Percentiles rank a stretch among this genome's conserved stretches.
Evolutionary conservation across 2,888 invertebrate genomes (phyloP).

Genomic region (Lasioglossum zephyrum): DNA sequence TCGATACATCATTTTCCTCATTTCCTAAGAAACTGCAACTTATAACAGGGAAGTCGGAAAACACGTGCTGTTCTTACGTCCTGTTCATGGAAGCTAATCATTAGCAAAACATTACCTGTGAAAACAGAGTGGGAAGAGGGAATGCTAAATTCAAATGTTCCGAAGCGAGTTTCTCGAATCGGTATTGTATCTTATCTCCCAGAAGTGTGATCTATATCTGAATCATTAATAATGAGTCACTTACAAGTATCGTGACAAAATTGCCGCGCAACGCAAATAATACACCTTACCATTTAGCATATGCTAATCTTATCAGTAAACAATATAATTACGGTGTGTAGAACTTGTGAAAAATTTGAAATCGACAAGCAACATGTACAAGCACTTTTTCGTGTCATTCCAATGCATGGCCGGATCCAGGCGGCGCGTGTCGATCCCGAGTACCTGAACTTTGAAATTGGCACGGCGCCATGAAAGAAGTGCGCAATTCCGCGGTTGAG

Average conservation of each 20-base stretch:
- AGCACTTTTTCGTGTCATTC: neutral
- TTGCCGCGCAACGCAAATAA: neutral
- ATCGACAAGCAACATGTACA: neutral
- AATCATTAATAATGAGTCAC: constrained; percentile 27
- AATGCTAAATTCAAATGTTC: neutral
- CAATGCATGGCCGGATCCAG: neutral
- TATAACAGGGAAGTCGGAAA: neutral
- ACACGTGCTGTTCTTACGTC: neutral
- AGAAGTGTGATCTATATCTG: constrained; percentile 25
- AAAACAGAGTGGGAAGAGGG: neutral
- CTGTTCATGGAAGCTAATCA: neutral
- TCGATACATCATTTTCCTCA: neutral
- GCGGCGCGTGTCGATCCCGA: constrained; percentile 36
- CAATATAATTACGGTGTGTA: neutral
- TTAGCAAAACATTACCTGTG: neutral
- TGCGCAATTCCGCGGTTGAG: constrained; percentile 67
- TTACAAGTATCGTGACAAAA: constrained; percentile 14
- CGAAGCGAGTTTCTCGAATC: neutral
- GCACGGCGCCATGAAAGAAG: constrained; percentile 67
- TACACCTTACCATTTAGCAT: neutral
- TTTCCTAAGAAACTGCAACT: neutral
- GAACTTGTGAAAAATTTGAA: neutral
- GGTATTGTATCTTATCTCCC: neutral
- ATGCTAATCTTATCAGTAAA: neutral
- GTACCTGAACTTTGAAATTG: constrained; percentile 68